These are phyloP conservation scores for Lepilemur ruficaudatus DNA, from an alignment of 2,797 vertebrate genomes.

Conservation along the genomic window DNA sequence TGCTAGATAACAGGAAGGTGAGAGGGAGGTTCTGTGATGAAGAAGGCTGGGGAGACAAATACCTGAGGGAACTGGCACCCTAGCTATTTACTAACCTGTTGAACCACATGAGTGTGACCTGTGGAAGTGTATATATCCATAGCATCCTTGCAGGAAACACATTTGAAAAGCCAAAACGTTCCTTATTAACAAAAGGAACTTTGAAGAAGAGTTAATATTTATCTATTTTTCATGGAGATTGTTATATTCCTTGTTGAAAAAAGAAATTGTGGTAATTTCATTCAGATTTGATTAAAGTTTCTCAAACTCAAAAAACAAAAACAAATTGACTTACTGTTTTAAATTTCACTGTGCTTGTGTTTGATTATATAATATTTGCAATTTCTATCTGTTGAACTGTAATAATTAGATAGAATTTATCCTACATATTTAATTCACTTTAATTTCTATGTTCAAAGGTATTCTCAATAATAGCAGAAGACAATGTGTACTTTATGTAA, in stretches of 20 bases:
- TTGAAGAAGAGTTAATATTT: background rate
- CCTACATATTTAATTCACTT: background rate
- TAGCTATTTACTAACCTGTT: background rate
- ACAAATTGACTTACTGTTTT: background rate
- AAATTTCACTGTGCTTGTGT: background rate
- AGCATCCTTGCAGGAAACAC: background rate
- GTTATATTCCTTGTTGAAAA: background rate
- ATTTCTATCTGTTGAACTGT: background rate
- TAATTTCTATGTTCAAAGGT: background rate
- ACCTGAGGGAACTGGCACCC: background rate
- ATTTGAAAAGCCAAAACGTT: background rate
- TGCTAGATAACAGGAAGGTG: background rate
- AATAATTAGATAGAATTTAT: background rate
- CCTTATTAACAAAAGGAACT: background rate
- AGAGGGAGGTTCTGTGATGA: background rate
- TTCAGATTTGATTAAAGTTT: background rate
- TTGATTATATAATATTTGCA: background rate
- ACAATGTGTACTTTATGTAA: background rate
- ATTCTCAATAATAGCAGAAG: background rate
- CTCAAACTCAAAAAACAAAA: background rate
- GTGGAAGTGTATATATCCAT: background rate
- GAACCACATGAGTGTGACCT: background rate
- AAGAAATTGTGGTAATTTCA: background rate
- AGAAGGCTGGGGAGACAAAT: background rate
- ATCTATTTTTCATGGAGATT: background rate